These are phyloP conservation scores for Flabesymbios commensalis DNA, from an alignment of 2,888 invertebrate species.

Conservation along the genomic window DNA sequence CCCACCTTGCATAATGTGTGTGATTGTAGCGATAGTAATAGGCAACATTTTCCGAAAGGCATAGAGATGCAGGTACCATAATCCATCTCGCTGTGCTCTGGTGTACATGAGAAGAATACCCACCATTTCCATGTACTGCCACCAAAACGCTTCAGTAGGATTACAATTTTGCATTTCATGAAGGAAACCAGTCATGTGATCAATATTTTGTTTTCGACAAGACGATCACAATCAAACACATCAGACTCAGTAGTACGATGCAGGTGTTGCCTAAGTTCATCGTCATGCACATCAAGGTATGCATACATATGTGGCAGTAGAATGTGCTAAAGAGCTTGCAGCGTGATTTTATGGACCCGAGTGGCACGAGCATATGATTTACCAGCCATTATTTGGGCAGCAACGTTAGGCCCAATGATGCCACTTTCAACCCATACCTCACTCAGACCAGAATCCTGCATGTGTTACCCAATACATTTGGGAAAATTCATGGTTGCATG, in stretches of 20 bases:
- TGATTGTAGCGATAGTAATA: constrained; percentile 9
- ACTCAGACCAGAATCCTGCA: constrained; percentile 15
- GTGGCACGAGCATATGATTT: constrained; percentile 17
- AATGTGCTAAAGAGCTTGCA: constrained; percentile 12
- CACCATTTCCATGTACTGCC: constrained; percentile 12
- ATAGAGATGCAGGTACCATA: constrained; percentile 12
- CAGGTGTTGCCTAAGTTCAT: neutral
- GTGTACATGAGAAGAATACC: constrained; percentile 13
- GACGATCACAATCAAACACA: no score
- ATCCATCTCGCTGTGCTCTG: constrained; percentile 8
- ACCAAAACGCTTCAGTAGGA: constrained; percentile 8
- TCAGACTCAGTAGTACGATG: neutral
- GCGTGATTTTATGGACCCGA: constrained; percentile 15
- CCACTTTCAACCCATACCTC: constrained; percentile 20
- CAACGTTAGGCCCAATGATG: constrained; percentile 15
- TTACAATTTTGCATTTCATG: no score
- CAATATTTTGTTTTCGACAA: no score
- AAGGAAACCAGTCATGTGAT: neutral
- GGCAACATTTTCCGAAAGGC: constrained; percentile 12
- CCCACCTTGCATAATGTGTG: constrained; percentile 11
- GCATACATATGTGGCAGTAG: constrained; percentile 7
- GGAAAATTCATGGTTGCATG: constrained; percentile 21
- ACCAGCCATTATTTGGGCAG: constrained; percentile 9
- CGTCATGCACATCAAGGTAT: constrained; percentile 1
- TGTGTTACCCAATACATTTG: constrained; percentile 15